These are phyloP conservation scores for Lottia scabra DNA, from an alignment of 2,888 invertebrate species.

Conservation along the genomic window DNA sequence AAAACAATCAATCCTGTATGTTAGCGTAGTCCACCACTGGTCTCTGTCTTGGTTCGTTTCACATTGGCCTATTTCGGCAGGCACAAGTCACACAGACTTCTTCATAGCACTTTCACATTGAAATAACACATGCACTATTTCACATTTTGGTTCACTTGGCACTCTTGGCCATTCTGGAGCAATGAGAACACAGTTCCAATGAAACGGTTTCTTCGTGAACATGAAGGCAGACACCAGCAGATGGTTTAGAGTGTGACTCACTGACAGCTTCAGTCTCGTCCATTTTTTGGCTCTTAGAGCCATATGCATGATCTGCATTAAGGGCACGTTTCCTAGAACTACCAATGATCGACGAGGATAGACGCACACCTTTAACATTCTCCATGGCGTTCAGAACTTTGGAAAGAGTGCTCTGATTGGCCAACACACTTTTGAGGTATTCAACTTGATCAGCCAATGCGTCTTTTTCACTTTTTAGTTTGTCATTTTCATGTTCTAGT, in stretches of 20 bases:
- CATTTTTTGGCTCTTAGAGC: constrained; percentile 27
- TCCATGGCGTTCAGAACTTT: constrained; percentile 57
- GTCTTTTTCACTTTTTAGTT: constrained; percentile 33
- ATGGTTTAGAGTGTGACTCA: constrained; percentile 20
- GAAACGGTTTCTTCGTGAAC: constrained; percentile 56
- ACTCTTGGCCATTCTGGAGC: constrained; percentile 46
- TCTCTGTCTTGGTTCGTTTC: no score
- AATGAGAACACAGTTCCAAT: constrained; percentile 60
- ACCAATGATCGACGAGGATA: constrained; percentile 42
- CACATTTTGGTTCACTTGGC: no score
- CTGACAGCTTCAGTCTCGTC: constrained; percentile 19
- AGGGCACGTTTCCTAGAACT: constrained; percentile 42
- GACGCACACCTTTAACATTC: constrained; percentile 47
- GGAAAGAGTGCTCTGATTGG: constrained; percentile 61
- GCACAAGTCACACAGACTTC: no score
- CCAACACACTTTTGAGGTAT: constrained; percentile 61
- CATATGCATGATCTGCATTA: constrained; percentile 51
- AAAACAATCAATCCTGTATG: no score
- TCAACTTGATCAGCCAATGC: constrained; percentile 55
- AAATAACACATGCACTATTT: no score
- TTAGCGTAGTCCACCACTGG: no score
- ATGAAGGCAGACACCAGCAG: constrained; percentile 63
- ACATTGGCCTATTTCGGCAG: no score
- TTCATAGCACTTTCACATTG: no score
- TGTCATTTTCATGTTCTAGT: constrained; percentile 33